These are phyloP conservation scores for Myioborus miniatus DNA, from an alignment of 2,797 vertebrate genomes.

Conservation along the genomic window DNA sequence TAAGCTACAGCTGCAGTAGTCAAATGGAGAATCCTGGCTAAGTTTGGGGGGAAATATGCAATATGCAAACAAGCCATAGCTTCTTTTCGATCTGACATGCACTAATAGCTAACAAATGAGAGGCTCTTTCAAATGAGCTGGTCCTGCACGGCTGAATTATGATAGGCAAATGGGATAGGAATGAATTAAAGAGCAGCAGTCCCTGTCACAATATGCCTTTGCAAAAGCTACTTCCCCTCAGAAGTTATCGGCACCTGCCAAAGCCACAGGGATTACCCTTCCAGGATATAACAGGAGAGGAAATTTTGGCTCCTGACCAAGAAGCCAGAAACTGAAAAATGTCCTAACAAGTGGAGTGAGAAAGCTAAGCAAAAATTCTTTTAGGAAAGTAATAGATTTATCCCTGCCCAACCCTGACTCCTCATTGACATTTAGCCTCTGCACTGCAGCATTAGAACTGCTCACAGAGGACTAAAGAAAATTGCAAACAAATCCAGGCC, in stretches of 20 bases:
- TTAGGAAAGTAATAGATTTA: slow-evolving; percentile 36
- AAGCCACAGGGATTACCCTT: slow-evolving; percentile 35
- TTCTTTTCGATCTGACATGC: neutral
- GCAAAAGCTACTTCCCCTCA: slow-evolving; percentile 19
- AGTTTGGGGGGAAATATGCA: neutral
- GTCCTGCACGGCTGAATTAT: slow-evolving; percentile 19
- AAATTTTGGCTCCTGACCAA: slow-evolving; percentile 24
- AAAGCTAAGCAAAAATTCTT: slow-evolving; percentile 54
- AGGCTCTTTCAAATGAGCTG: slow-evolving; percentile 32
- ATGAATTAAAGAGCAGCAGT: neutral
- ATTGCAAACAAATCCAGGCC: neutral
- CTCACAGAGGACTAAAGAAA: neutral
- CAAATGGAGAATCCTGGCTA: neutral
- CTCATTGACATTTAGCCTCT: neutral
- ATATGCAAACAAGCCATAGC: slow-evolving; percentile 6
- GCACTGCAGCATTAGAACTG: neutral
- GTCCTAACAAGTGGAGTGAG: slow-evolving; percentile 27
- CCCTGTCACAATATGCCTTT: neutral
- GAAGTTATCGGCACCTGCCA: slow-evolving; percentile 29
- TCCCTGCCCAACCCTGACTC: neutral
- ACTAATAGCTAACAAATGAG: slow-evolving; percentile 46
- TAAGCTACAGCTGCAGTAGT: neutral
- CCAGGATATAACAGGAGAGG: neutral
- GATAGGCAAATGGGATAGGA: slow-evolving; percentile 32
- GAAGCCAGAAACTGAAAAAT: slow-evolving; percentile 33